phyloP scores from a whole-genome alignment of 1,140 invertebrate genomes.

The Brachionus sp. region DNA sequence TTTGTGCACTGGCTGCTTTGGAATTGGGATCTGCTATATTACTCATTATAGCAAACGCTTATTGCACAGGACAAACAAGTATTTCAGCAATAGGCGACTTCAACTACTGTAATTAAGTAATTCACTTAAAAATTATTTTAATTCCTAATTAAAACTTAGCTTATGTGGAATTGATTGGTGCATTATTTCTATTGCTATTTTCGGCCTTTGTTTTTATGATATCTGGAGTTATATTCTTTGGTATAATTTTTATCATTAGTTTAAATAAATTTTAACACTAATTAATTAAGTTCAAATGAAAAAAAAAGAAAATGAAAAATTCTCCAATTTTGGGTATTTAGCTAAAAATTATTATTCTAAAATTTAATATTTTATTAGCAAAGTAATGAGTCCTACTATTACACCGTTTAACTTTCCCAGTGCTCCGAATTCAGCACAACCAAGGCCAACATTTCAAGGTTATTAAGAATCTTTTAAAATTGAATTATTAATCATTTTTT shows the following conservation, averaged over 20 bases:
- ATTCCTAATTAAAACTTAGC: background rate
- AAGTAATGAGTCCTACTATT: background rate
- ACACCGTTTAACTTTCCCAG: background rate
- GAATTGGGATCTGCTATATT: slow-evolving; percentile 2
- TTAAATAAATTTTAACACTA: background rate
- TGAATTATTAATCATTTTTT: no score
- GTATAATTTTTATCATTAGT: background rate
- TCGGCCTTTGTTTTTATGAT: slow-evolving; percentile 1
- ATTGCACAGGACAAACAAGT: slow-evolving; percentile 8
- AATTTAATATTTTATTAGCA: background rate
- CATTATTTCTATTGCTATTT: slow-evolving; percentile 4
- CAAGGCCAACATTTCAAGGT: background rate
- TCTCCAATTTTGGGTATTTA: background rate
- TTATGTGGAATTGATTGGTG: slow-evolving; percentile 21
- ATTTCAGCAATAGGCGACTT: background rate
- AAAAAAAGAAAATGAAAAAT: slow-evolving; percentile 26
- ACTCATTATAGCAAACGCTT: background rate
- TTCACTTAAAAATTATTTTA: background rate
- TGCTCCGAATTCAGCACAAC: background rate
- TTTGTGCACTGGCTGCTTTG: background rate
- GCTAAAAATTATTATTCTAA: background rate
- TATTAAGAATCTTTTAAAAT: background rate
- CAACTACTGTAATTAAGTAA: slow-evolving; percentile 24
- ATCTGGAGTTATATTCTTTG: background rate
- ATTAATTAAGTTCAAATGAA: slow-evolving; percentile 3